Evolutionary conservation across 2,888 invertebrate genomes (phyloP).

Genomic region (Cremastinae sp.): DNA sequence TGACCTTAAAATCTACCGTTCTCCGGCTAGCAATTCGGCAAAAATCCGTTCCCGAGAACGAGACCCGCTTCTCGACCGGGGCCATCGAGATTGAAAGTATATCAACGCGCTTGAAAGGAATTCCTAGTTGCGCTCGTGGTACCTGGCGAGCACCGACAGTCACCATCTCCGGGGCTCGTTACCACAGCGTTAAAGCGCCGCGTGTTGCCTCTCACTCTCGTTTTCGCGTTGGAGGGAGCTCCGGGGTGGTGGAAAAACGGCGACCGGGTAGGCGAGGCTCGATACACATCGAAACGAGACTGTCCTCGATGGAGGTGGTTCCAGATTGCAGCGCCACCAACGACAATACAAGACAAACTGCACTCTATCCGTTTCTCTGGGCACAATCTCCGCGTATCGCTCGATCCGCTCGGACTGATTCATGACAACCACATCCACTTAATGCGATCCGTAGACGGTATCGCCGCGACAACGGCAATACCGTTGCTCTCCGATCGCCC

Average conservation of each 20-base stretch:
- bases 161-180: slow-evolving; percentile 53
- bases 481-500: too few relatives aligned
- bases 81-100: slow-evolving; percentile 56
- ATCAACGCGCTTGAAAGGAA: slow-evolving; percentile 43
- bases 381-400: slow-evolving; percentile 34
- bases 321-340: slow-evolving; percentile 27
- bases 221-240: slow-evolving; percentile 33
- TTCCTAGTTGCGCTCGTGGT: slow-evolving; percentile 44
- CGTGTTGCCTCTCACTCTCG: slow-evolving; percentile 56
- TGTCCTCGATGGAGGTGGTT: slow-evolving; percentile 56
- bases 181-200: slow-evolving; percentile 42
- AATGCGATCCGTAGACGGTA: too few relatives aligned
- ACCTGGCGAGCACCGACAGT: slow-evolving; percentile 41
- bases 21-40: background rate
- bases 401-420: slow-evolving; percentile 10
- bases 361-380: slow-evolving; percentile 26
- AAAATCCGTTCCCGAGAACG: slow-evolving; percentile 20
- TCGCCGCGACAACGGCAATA: too few relatives aligned
- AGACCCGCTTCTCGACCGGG: slow-evolving; percentile 51
- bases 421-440: too few relatives aligned
- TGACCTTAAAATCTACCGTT: slow-evolving; percentile 9
- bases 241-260: slow-evolving; percentile 42
- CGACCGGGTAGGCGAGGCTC: slow-evolving; percentile 51
- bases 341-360: slow-evolving; percentile 5
- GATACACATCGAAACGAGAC: slow-evolving; percentile 39